These are phyloP conservation scores for Diglossa cyanea DNA, from an alignment of 2,797 vertebrate species.

Conservation along the genomic window DNA sequence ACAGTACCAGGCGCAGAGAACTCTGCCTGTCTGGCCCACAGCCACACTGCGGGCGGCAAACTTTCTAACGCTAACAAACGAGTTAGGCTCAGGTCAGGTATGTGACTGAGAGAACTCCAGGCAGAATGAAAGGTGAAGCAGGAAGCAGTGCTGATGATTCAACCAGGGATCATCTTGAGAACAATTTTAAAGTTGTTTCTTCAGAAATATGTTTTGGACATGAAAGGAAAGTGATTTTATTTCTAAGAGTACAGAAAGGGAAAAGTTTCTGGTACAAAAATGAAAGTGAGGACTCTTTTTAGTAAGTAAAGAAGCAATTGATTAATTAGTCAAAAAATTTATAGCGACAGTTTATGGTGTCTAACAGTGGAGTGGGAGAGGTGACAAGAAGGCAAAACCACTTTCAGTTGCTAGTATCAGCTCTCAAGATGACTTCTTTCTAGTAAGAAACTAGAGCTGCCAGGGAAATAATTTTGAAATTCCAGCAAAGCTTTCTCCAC, in stretches of 20 bases:
- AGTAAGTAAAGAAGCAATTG: neutral
- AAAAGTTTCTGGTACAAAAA: neutral
- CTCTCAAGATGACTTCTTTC: neutral
- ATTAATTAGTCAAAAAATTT: neutral
- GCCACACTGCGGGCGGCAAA: slow-evolving; percentile 25
- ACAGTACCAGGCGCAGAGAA: slow-evolving; percentile 64
- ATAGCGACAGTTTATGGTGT: neutral
- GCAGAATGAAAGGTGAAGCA: slow-evolving; percentile 13
- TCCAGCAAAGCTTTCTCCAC: neutral
- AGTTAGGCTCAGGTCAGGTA: slow-evolving; percentile 54
- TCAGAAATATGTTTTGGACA: neutral
- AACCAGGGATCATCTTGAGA: slow-evolving; percentile 12
- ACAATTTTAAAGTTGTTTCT: neutral
- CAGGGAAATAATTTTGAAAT: neutral
- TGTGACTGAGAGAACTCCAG: slow-evolving; percentile 13
- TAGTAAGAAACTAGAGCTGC: neutral
- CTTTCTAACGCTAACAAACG: slow-evolving; percentile 34
- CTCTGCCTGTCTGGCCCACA: slow-evolving; percentile 52
- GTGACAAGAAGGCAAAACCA: neutral
- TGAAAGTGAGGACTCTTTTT: neutral
- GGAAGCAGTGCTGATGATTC: slow-evolving; percentile 6
- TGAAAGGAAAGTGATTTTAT: neutral
- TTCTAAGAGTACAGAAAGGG: neutral
- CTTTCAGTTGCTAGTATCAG: neutral
- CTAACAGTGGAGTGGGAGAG: neutral